phyloP scores from a whole-genome alignment of 2,888 invertebrate genomes.

The Campaea margaritaria region DNA sequence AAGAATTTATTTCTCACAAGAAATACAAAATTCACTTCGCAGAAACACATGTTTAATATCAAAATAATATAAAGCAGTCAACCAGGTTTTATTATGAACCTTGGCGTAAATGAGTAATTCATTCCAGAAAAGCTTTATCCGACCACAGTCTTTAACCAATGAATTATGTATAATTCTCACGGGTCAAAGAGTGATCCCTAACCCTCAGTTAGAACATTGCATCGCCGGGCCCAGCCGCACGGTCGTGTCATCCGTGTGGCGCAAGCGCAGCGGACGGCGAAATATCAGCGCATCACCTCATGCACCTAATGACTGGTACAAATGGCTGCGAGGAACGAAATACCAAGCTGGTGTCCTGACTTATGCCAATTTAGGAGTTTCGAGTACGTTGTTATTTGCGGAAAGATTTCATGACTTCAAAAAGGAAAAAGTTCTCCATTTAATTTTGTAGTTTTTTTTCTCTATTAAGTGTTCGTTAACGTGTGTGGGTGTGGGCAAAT shows the following conservation, averaged over 20 bases:
- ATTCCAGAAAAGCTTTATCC: too few relatives aligned
- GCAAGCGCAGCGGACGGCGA: constrained; percentile 67
- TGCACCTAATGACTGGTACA: constrained; percentile 68
- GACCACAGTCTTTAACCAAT: too few relatives aligned
- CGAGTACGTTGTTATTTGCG: not conserved
- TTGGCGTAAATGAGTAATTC: too few relatives aligned
- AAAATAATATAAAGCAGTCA: too few relatives aligned
- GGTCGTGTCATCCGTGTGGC: constrained; percentile 71
- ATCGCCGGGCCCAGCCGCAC: constrained; percentile 33
- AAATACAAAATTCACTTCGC: too few relatives aligned
- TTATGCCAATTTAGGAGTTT: constrained; percentile 18
- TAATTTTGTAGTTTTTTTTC: too few relatives aligned
- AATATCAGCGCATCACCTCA: constrained; percentile 75
- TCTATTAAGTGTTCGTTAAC: too few relatives aligned
- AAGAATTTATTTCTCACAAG: too few relatives aligned
- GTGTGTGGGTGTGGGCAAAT: too few relatives aligned
- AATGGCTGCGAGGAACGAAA: constrained; percentile 55
- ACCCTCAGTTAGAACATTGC: constrained; percentile 10
- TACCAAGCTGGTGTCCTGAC: constrained; percentile 17
- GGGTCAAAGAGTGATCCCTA: constrained; percentile 8
- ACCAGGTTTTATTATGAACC: too few relatives aligned
- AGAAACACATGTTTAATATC: too few relatives aligned
- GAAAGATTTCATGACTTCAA: not conserved
- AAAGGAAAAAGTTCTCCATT: too few relatives aligned
- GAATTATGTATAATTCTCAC: not conserved